These are phyloP conservation scores for Dolichallabes microphthalmus DNA, from an alignment of 2,113 vertebrate genomes.

Conservation along the genomic window DNA sequence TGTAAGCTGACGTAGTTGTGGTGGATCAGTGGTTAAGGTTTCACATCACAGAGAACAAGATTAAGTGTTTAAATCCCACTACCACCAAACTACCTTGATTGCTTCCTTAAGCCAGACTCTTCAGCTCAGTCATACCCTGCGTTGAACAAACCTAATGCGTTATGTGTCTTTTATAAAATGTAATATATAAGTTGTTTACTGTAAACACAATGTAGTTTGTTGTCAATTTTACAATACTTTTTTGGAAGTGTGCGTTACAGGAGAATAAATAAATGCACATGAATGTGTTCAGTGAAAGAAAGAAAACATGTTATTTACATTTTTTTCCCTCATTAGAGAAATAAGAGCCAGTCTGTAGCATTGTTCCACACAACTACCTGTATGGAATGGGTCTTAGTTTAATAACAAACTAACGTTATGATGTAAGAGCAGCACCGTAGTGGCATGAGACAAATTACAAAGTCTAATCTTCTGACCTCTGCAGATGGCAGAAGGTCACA, in stretches of 20 bases:
- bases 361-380: constrained; percentile 15
- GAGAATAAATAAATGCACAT: not conserved
- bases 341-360: not conserved
- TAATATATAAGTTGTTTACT: no score
- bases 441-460: constrained; percentile 20
- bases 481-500: constrained; percentile 12
- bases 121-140: no score
- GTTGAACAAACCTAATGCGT: no score
- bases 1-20: no score
- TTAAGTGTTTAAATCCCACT: no score
- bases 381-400: not conserved
- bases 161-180: no score
- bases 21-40: no score
- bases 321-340: not conserved
- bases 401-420: constrained; percentile 33
- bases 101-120: no score
- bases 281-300: not conserved
- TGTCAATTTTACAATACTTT: no score
- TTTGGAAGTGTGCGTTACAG: not conserved
- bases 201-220: no score
- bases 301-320: not conserved
- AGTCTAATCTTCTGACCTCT: constrained; percentile 36
- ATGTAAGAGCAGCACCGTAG: not conserved
- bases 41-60: no score
- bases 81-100: no score